phyloP scores from a whole-genome alignment of 2,888 invertebrate genomes.

The Julus scanicus region DNA sequence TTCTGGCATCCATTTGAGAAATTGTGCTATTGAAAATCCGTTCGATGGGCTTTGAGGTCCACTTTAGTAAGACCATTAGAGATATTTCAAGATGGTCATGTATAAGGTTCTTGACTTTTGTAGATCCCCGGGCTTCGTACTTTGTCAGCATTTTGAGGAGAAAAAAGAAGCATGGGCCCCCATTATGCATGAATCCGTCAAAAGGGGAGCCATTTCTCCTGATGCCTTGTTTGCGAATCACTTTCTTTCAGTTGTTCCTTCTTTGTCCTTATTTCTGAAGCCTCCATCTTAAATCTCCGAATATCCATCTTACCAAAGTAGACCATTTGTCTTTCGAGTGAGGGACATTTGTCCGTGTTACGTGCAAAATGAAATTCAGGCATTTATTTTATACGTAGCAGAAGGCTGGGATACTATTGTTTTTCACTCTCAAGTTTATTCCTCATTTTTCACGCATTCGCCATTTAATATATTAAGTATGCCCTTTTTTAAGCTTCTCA shows the following conservation, averaged over 20 bases:
- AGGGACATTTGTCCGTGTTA: slow-evolving; percentile 40
- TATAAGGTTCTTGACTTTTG: slow-evolving; percentile 28
- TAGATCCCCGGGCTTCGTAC: slow-evolving; percentile 1
- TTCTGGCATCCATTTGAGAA: slow-evolving; percentile 43
- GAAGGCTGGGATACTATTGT: not conserved
- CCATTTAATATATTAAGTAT: slow-evolving; percentile 45
- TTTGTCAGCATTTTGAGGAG: slow-evolving; percentile 34
- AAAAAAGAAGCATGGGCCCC: not conserved
- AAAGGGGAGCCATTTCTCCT: slow-evolving; percentile 1
- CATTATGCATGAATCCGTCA: slow-evolving; percentile 43
- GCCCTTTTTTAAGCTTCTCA: not conserved
- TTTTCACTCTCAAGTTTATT: not conserved
- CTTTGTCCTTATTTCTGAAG: slow-evolving; percentile 34
- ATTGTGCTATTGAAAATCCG: slow-evolving; percentile 47
- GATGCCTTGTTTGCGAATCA: slow-evolving; percentile 47
- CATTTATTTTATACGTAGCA: not conserved
- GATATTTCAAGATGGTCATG: slow-evolving; percentile 43
- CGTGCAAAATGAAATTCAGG: slow-evolving; percentile 44
- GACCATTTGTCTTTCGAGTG: slow-evolving; percentile 51
- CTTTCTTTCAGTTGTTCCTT: slow-evolving; percentile 40
- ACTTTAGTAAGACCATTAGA: slow-evolving; percentile 43
- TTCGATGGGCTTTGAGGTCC: slow-evolving; percentile 38
- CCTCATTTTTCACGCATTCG: slow-evolving; percentile 30
- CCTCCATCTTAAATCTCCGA: slow-evolving; percentile 21
- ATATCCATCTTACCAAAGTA: slow-evolving; percentile 52